phyloP scores from a whole-genome alignment of 1,140 invertebrate species.

The Eriocheir sinensis region DNA sequence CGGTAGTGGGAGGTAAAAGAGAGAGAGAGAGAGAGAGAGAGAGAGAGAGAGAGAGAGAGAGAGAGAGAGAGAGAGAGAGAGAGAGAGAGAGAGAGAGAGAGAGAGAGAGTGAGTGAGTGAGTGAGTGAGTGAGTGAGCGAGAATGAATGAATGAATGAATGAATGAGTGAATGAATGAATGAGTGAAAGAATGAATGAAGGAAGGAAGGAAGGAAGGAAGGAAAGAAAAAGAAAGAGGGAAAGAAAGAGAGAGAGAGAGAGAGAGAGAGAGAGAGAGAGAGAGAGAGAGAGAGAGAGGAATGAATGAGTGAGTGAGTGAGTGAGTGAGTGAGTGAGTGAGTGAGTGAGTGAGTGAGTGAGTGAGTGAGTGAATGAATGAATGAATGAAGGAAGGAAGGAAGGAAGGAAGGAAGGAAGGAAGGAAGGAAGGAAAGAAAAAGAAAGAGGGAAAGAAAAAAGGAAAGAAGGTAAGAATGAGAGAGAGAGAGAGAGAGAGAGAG shows the following conservation, averaged over 20 bases:
- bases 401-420: background rate
- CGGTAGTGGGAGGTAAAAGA: too few species aligned
- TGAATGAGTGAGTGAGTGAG: background rate
- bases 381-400: background rate
- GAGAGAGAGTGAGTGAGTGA: background rate
- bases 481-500: background rate
- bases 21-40: background rate
- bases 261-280: constrained; percentile 36
- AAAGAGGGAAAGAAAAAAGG: background rate
- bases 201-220: background rate
- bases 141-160: too few species aligned
- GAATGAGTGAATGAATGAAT: too few species aligned
- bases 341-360: background rate
- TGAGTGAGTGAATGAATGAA: background rate
- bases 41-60: background rate
- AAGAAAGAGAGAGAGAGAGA: background rate
- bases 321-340: background rate
- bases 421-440: background rate
- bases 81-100: too few species aligned
- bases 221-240: background rate
- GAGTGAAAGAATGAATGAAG: background rate
- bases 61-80: too few species aligned
- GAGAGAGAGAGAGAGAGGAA: constrained; percentile 37
- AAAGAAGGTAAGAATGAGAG: background rate
- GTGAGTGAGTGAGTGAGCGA: background rate